phyloP scores from a whole-genome alignment of 2,113 vertebrate genomes.

The Pteronura brasiliensis region DNA sequence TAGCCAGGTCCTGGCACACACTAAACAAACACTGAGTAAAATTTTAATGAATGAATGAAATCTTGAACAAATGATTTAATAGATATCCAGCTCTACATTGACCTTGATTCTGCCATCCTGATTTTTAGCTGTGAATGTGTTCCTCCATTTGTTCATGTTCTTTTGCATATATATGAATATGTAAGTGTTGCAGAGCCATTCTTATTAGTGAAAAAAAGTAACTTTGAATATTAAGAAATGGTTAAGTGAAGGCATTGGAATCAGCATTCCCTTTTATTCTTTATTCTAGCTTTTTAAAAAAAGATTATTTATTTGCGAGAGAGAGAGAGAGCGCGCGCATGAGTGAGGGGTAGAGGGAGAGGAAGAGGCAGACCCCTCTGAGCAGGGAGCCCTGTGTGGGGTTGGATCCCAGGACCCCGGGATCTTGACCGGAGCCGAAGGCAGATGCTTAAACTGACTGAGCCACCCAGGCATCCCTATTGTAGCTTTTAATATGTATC shows the following conservation, averaged over 20 bases:
- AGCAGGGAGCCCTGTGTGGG: background rate
- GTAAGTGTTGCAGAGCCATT: background rate
- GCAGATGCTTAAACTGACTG: background rate
- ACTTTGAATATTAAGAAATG: background rate
- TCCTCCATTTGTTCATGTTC: background rate
- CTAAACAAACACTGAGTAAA: background rate
- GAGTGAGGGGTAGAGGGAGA: background rate
- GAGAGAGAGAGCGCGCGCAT: background rate
- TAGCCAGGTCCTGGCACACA: background rate
- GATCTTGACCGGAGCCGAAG: background rate
- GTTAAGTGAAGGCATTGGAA: background rate
- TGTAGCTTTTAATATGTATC: constrained; percentile 10
- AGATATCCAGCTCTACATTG: background rate
- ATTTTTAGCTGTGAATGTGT: background rate
- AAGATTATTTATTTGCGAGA: too few species aligned
- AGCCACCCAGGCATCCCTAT: background rate
- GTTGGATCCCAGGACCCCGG: background rate
- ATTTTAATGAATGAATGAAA: background rate
- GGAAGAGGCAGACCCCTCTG: background rate
- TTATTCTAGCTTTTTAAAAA: background rate
- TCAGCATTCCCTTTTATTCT: background rate
- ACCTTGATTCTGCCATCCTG: background rate
- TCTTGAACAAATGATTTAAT: constrained; percentile 15
- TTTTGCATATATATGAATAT: background rate
- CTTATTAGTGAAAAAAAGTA: background rate